Conservation (phyloP, 2,888 invertebrate genomes). For the Lissocephala sabroskyi region DNA sequence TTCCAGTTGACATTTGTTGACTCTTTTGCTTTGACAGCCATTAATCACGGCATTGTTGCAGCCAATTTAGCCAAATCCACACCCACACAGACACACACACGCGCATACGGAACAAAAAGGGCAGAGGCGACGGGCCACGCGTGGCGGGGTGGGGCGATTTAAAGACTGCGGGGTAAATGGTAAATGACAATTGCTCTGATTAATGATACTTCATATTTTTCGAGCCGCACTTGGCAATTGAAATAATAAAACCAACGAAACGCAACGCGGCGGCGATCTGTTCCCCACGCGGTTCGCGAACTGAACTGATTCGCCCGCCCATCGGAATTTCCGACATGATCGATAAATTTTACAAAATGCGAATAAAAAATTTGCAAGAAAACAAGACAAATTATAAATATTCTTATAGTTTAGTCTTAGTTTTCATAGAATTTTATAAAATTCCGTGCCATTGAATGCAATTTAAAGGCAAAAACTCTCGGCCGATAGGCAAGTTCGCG, state of each 20-base stretch:
- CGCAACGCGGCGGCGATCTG: not conserved
- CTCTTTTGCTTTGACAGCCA: slow-evolving; percentile 40
- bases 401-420: not conserved
- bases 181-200: slow-evolving; percentile 42
- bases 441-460: no score
- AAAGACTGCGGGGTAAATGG: slow-evolving; percentile 44
- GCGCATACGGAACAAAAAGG: not conserved
- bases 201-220: slow-evolving; percentile 42
- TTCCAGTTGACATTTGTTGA: slow-evolving; percentile 41
- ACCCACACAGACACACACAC: slow-evolving; percentile 22
- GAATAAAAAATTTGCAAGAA: no score
- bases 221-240: not conserved
- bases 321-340: no score
- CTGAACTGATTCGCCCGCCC: no score
- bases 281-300: no score
- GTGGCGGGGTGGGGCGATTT: slow-evolving; percentile 32
- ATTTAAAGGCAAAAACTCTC: no score
- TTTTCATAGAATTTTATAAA: no score
- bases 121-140: not conserved
- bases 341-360: no score
- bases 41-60: slow-evolving; percentile 59
- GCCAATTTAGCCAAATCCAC: slow-evolving; percentile 53
- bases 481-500: no score
- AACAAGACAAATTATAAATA: no score
- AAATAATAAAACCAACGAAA: no score